Percentiles rank a stretch among this genome's conserved stretches.
Evolutionary conservation across 1,140 invertebrate genomes (phyloP).

Genomic region (Asbolus verrucosus): DNA sequence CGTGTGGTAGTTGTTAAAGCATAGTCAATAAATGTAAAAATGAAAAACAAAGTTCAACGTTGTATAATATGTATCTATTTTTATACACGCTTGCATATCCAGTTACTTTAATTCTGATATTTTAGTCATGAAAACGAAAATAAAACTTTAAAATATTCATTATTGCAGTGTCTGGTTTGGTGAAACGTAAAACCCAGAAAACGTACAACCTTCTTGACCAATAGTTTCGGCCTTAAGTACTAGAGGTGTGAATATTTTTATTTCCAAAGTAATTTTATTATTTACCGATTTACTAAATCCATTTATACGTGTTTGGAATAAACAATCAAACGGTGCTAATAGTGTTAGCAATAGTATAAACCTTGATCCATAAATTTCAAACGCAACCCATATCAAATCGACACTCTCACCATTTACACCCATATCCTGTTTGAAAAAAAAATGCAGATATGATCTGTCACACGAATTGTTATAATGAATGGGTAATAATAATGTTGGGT

Average conservation of each 20-base stretch:
- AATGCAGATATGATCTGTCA: too few species aligned
- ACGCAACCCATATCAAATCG: slow-evolving; percentile 7
- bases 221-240: slow-evolving; percentile 18
- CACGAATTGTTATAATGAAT: too few species aligned
- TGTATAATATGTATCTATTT: too few species aligned
- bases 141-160: too few species aligned
- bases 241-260: slow-evolving; percentile 25
- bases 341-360: slow-evolving; percentile 9
- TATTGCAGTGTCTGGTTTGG: too few species aligned
- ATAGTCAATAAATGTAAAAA: too few species aligned
- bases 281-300: slow-evolving; percentile 3
- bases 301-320: background rate
- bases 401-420: slow-evolving; percentile 20
- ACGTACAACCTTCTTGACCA: slow-evolving; percentile 7
- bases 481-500: slow-evolving; percentile 15
- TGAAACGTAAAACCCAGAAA: slow-evolving; percentile 17
- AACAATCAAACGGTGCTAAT: slow-evolving; percentile 15
- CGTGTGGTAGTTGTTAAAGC: too few species aligned
- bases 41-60: too few species aligned
- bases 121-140: too few species aligned
- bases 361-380: slow-evolving; percentile 7
- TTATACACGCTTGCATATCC: too few species aligned
- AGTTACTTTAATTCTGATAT: too few species aligned
- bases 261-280: slow-evolving; percentile 6
- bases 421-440: slow-evolving; percentile 22